A percentile compares a stretch with the other conserved stretches of the same genome.
Evolutionary conservation across 2,797 vertebrate species (phyloP).

Genomic region (Phrynocephalus forsythii): DNA sequence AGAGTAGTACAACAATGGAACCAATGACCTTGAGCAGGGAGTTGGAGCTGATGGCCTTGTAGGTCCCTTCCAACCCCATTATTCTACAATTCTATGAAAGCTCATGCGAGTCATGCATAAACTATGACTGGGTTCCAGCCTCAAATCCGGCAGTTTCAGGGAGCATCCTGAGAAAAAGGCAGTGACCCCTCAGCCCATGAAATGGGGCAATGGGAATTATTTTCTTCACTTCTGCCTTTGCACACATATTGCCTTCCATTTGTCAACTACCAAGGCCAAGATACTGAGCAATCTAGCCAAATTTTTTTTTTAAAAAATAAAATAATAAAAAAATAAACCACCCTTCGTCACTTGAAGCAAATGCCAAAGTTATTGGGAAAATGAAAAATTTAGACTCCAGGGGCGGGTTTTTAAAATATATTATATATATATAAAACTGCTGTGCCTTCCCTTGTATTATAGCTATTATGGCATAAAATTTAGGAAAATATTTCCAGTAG

Average conservation of each 20-base stretch:
- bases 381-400: conserved; percentile 12
- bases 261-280: not conserved
- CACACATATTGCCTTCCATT: not conserved
- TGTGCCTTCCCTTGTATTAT: conserved; percentile 54
- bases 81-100: too few species aligned
- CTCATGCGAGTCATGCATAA: not conserved
- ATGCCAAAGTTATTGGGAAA: conserved; percentile 29
- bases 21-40: too few species aligned
- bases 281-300: not conserved
- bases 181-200: not conserved
- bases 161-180: not conserved
- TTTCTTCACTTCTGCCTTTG: too few species aligned
- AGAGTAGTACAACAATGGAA: too few species aligned
- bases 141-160: not conserved
- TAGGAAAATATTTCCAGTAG: conserved; percentile 64
- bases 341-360: conserved; percentile 36
- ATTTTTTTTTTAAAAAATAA: too few species aligned
- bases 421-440: conserved; percentile 35
- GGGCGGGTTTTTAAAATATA: not conserved
- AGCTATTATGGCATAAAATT: conserved; percentile 53
- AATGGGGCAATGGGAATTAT: too few species aligned
- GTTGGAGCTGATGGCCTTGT: too few species aligned
- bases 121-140: not conserved
- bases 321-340: conserved; percentile 23
- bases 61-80: too few species aligned